A percentile compares a stretch with the other conserved stretches of the same genome.
phyloP scores from a whole-genome alignment of 2,113 vertebrate species.

The Todiramphus chloris region DNA sequence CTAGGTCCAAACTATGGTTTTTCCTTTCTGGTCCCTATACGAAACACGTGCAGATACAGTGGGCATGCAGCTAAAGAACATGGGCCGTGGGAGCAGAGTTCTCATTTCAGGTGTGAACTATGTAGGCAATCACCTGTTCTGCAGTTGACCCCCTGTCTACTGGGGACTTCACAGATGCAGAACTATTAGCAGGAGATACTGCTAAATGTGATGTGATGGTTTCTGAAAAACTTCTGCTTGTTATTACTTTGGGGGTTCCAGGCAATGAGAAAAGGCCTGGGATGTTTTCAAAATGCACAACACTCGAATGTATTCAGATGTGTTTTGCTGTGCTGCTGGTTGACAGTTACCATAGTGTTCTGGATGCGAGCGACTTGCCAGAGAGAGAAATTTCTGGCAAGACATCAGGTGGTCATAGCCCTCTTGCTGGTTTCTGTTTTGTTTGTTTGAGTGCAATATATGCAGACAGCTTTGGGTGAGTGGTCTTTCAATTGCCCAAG shows the following conservation, averaged over 20 bases:
- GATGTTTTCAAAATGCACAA: neutral
- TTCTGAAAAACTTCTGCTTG: neutral
- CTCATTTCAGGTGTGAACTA: fast-evolving
- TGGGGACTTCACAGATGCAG: neutral
- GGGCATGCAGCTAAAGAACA: neutral
- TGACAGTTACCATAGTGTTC: neutral
- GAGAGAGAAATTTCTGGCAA: conserved; percentile 6
- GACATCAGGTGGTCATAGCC: neutral
- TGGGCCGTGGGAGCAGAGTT: fast-evolving
- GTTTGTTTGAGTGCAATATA: neutral
- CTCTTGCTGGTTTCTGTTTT: neutral
- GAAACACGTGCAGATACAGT: neutral
- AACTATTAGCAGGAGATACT: neutral
- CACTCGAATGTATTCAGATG: neutral
- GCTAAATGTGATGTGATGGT: neutral
- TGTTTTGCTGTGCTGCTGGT: neutral
- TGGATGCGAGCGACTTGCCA: neutral
- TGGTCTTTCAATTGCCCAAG: conserved; percentile 26
- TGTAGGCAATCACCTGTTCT: neutral
- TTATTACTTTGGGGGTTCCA: neutral
- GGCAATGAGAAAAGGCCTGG: neutral
- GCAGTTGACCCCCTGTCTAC: neutral
- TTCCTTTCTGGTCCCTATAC: neutral
- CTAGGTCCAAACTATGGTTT: neutral
- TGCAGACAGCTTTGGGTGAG: neutral